Evolutionary conservation across 2,797 vertebrate species (phyloP).

Genomic region (Manis pentadactyla): DNA sequence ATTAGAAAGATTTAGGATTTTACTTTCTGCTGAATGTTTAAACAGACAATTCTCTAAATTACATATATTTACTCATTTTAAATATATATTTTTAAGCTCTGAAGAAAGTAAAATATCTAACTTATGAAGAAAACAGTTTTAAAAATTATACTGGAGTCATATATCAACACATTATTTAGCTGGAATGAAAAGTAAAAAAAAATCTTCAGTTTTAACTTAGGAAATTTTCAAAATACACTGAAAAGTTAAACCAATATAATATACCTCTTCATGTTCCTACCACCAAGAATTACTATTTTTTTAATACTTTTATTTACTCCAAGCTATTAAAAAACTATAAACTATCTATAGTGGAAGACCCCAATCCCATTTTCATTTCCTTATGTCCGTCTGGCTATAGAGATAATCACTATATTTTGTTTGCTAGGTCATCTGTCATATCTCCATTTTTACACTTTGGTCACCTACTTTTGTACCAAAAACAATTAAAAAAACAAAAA

Average conservation of each 20-base stretch:
- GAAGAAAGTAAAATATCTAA: neutral
- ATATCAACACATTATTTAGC: neutral
- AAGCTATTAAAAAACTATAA: neutral
- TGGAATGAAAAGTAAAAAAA: neutral
- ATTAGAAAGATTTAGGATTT: neutral
- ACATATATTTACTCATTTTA: neutral
- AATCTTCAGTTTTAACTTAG: neutral
- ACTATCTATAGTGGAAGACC: neutral
- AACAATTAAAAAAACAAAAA: neutral
- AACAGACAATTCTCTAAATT: neutral
- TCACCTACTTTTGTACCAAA: neutral
- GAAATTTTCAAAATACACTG: neutral
- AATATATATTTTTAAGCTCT: conserved; percentile 42
- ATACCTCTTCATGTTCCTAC: neutral
- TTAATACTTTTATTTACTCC: neutral
- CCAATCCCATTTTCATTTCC: neutral
- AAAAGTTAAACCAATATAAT: neutral
- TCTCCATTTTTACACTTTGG: neutral
- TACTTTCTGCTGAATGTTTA: conserved; percentile 11
- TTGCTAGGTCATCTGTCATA: neutral
- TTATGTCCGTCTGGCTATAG: neutral
- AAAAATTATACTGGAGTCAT: neutral
- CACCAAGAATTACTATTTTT: neutral
- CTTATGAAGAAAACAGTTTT: neutral
- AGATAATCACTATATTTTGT: too few relatives aligned